These are phyloP conservation scores for Umimayanthus kanabou DNA, from an alignment of 92 coral and sea anemone species.

Conservation along the genomic window DNA sequence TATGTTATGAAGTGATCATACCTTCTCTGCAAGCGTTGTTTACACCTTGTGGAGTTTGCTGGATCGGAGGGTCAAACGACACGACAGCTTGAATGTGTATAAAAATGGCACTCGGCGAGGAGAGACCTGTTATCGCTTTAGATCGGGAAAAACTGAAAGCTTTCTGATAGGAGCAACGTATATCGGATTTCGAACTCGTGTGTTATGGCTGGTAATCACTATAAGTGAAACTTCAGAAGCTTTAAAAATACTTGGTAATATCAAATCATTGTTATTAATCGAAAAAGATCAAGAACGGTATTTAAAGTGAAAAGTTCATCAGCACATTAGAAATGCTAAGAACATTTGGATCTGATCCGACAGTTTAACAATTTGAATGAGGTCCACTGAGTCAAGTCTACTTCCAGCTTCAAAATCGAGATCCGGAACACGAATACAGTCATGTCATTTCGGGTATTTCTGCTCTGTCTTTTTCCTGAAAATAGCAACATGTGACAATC, in stretches of 20 bases:
- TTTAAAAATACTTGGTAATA: no score
- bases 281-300: neutral
- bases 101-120: neutral
- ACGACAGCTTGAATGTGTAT: neutral
- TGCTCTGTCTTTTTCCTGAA: no score
- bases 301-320: neutral
- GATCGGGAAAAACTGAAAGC: constrained; percentile 2
- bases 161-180: neutral
- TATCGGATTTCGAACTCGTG: neutral
- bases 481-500: no score
- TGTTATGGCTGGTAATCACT: neutral
- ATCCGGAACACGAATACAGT: no score
- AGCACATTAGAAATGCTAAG: neutral
- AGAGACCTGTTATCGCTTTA: neutral
- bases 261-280: no score
- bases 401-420: neutral
- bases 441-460: no score
- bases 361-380: neutral
- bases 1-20: neutral
- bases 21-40: neutral
- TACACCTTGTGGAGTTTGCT: neutral
- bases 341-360: neutral
- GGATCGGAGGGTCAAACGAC: neutral
- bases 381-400: neutral
- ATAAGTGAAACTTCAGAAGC: neutral